Base-by-base conservation (phyloP, 1,140 invertebrate species). In the Aphaenogaster rudis region DNA sequence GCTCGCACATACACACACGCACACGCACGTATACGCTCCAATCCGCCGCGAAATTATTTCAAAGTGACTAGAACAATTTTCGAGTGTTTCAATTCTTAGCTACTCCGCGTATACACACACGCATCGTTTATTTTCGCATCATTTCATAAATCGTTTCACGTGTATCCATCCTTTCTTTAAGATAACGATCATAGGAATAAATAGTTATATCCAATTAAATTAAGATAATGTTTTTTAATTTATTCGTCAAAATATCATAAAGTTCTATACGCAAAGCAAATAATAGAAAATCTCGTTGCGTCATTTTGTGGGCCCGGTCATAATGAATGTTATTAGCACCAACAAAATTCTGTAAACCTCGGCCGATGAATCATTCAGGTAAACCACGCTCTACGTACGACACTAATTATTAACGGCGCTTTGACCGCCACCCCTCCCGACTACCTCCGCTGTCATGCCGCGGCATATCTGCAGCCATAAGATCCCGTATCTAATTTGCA, bases 401-500 rank as follows among this genome's bases (percentile, higher is more conserved):
- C 50, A 64, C 33, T 82, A 90, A 90, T 90, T 86, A 90, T 90
- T 87, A 90, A 90, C 86, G 86, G 15, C 48, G 36, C 45, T 85
- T 90, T 87, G 76, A 87, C 88, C 89, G 67, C 39, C 59, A 54
- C 45, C 21, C 33, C 64, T 57, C 61, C 50, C 74, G 67, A 42
- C 88, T 81, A 72, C 48, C 72, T 72, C 88, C 77, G 81, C 76
- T 87, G 85, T 90, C 89, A 89, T 59, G 67, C 76, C 85, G 13
- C 42, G 28, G 39, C 86, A 90, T 89, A 92, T 92, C 90, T 92
- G 84, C 91, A 87, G 61, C 86, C 81, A 82, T 87, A 88, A 92
- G 89, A 92, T 89, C 88, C 88, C 88, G 86, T 89, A 90, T 93
- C 93, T 93, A 93, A 93, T 94, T 93, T 94, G 93, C 93, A 94